Evolutionary conservation across 2,797 vertebrate genomes (phyloP).

Genomic region (Mormyrus hasselquistii): DNA sequence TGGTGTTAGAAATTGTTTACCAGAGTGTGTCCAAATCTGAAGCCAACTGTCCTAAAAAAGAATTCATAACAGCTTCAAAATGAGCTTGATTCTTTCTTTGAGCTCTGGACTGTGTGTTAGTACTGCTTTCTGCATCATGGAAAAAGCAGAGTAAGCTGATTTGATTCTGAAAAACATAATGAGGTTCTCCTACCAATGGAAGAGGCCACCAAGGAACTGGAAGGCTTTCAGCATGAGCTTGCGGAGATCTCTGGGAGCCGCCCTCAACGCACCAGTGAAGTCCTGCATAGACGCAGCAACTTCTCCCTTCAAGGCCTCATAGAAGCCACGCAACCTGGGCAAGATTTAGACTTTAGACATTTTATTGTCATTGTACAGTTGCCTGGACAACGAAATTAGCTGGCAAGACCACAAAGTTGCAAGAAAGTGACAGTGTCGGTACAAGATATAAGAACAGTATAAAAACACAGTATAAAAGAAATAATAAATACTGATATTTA

Average conservation of each 20-base stretch:
- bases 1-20: conserved; percentile 57
- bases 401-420: no score
- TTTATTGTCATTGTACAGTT: no score
- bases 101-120: background rate
- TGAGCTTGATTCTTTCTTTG: conserved; percentile 62
- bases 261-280: background rate
- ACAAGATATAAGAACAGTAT: no score
- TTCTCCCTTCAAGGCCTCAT: background rate
- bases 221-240: background rate
- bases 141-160: background rate
- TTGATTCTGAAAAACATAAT: background rate
- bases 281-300: background rate
- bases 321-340: background rate
- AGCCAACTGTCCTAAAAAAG: conserved; percentile 70
- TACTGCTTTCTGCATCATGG: background rate
- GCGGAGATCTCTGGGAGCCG: background rate
- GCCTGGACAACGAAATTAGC: no score
- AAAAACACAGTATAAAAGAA: no score
- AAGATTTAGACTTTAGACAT: background rate
- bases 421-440: no score
- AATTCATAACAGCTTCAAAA: conserved; percentile 72
- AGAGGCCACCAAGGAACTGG: background rate
- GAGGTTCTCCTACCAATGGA: background rate
- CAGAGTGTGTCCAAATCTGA: conserved; percentile 53
- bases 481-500: no score